Percentiles rank a stretch among this genome's conserved stretches.
phyloP scores from a whole-genome alignment of 2,888 invertebrate genomes.

The Pollenia angustigena region DNA sequence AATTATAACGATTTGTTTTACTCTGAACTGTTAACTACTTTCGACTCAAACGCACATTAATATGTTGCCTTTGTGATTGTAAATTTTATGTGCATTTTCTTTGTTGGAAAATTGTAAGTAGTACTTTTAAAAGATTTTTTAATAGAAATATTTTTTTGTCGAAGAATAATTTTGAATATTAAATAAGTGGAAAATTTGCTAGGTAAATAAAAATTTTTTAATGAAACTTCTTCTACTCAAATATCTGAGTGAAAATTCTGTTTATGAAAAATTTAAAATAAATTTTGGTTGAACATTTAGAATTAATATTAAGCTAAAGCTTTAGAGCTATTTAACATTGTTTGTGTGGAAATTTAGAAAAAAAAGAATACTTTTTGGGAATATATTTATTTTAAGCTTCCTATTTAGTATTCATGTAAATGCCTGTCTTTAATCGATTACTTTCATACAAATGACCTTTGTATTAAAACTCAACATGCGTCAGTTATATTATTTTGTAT shows the following conservation, averaged over 20 bases:
- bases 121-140: conserved; percentile 31
- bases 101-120: conserved; percentile 12
- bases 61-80: conserved; percentile 4
- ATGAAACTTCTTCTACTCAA: neutral
- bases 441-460: conserved; percentile 8
- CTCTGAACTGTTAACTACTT: neutral
- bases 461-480: neutral
- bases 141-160: neutral
- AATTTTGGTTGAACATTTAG: too few relatives aligned
- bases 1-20: neutral
- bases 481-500: neutral
- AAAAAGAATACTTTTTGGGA: too few relatives aligned
- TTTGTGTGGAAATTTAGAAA: neutral
- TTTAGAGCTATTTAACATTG: too few relatives aligned
- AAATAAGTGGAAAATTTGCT: conserved; percentile 63
- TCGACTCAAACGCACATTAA: neutral
- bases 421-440: neutral
- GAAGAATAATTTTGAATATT: conserved; percentile 37
- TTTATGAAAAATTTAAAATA: too few relatives aligned
- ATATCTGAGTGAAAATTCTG: neutral
- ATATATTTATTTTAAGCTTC: too few relatives aligned
- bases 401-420: neutral
- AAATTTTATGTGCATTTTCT: neutral
- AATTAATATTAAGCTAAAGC: too few relatives aligned
- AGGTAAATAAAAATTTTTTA: neutral